These are phyloP conservation scores for Spondyliosoma cantharus DNA, from an alignment of 2,797 vertebrate species.

Conservation along the genomic window DNA sequence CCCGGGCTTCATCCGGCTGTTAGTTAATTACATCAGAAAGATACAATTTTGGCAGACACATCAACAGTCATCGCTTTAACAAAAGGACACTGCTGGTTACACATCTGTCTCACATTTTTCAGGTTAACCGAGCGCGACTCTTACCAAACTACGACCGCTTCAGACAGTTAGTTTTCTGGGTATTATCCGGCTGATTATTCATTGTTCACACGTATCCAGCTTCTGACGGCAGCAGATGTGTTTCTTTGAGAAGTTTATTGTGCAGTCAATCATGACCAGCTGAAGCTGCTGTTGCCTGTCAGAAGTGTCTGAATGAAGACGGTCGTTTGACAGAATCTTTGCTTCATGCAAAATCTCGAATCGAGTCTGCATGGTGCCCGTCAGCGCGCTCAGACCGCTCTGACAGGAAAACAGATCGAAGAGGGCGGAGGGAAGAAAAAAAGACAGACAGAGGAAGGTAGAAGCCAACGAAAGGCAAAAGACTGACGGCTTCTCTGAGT, in stretches of 20 bases:
- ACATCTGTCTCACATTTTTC: not conserved
- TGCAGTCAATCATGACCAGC: not conserved
- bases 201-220: not conserved
- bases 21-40: too few species aligned
- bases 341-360: not conserved
- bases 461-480: conserved; percentile 8
- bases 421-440: not conserved
- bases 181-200: not conserved
- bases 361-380: not conserved
- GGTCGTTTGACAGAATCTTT: not conserved
- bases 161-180: not conserved
- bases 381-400: not conserved
- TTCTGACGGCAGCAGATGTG: too few species aligned
- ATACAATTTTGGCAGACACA: too few species aligned
- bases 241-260: too few species aligned
- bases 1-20: too few species aligned
- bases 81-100: not conserved
- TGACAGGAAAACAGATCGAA: not conserved
- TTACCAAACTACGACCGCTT: not conserved
- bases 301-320: not conserved
- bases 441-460: conserved; percentile 2
- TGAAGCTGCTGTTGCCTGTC: not conserved
- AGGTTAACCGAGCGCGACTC: too few species aligned
- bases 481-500: conserved; percentile 2
- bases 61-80: too few species aligned